A percentile compares a stretch with the other conserved stretches of the same genome.
phyloP scores from a whole-genome alignment of 2,113 vertebrate genomes.

The Phaethon lepturus region DNA sequence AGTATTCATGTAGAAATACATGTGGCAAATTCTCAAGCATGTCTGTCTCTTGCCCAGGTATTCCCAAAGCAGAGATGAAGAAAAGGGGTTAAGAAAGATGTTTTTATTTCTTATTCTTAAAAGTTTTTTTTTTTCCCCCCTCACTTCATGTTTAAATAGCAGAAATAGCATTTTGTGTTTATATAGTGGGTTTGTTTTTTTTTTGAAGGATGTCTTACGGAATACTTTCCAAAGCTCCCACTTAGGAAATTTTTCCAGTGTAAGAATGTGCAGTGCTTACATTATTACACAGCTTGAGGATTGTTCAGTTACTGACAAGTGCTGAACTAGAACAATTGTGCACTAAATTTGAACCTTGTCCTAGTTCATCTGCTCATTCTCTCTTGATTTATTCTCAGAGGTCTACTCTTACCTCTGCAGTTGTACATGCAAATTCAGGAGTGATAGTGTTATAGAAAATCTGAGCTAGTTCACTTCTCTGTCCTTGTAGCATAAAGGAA shows the following conservation, averaged over 20 bases:
- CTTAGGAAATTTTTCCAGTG: background rate
- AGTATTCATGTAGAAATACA: accelerated
- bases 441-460: background rate
- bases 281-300: background rate
- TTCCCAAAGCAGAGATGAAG: background rate
- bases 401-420: background rate
- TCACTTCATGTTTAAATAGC: background rate
- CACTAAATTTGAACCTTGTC: background rate
- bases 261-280: background rate
- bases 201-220: background rate
- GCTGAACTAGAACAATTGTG: background rate
- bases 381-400: background rate
- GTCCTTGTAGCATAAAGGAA: background rate
- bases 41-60: background rate
- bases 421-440: background rate
- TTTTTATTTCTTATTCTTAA: background rate
- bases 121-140: background rate
- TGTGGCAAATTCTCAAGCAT: background rate
- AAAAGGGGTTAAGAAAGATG: background rate
- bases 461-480: background rate
- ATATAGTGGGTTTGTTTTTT: accelerated
- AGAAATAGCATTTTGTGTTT: background rate
- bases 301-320: background rate
- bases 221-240: background rate
- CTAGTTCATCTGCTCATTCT: background rate